Conservation (phyloP, 2,797 vertebrate genomes). For the Macropodus opercularis region DNA sequence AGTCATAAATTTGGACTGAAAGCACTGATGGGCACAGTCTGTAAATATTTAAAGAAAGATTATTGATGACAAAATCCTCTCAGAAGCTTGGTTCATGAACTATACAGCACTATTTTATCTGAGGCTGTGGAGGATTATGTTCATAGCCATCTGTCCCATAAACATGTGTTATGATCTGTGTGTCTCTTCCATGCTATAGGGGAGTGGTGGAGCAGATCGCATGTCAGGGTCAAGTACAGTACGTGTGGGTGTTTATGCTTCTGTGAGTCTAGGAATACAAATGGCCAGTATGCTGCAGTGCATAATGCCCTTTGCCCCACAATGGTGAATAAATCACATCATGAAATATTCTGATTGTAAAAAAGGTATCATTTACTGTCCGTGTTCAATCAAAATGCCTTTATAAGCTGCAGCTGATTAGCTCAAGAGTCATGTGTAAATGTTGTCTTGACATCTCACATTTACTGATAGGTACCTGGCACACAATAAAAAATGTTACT, state of each 20-base stretch:
- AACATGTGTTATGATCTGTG: conserved; percentile 14
- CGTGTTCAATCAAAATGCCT: too few species aligned
- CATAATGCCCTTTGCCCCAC: background rate
- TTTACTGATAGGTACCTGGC: background rate
- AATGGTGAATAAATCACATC: background rate
- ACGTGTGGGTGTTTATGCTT: conserved; percentile 2
- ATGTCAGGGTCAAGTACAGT: conserved; percentile 28
- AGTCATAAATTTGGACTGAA: conserved; percentile 40
- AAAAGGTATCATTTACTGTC: too few species aligned
- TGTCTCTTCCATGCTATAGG: conserved; percentile 30
- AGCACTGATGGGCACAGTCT: background rate
- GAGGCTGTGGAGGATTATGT: conserved; percentile 18
- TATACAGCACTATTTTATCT: conserved; percentile 22
- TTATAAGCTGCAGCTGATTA: background rate
- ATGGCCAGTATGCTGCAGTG: background rate
- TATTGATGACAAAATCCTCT: background rate
- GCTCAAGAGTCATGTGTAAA: background rate
- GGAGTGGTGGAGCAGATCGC: conserved; percentile 25
- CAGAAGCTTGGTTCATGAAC: background rate
- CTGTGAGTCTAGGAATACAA: conserved; percentile 21
- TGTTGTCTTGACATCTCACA: background rate
- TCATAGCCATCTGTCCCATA: conserved; percentile 5
- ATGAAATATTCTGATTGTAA: too few species aligned
- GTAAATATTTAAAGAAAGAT: background rate
- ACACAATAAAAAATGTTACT: background rate